Conservation (phyloP, 2,113 vertebrate genomes). For the Scatophagus argus region DNA sequence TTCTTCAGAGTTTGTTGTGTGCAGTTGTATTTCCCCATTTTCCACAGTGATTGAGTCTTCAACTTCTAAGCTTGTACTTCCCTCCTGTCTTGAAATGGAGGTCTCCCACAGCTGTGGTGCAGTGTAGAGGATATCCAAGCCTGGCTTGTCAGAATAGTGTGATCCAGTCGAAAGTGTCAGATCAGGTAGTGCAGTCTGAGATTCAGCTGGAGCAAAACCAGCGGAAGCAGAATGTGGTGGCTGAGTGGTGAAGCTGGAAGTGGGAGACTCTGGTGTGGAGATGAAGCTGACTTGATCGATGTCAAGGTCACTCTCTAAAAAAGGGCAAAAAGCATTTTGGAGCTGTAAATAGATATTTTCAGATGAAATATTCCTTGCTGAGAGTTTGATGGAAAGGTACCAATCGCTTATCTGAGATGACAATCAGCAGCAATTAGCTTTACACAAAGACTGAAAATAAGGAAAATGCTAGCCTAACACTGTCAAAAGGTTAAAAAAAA, state of each 20-base stretch:
- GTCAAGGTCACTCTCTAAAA: conserved; percentile 61
- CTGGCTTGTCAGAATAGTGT: conserved; percentile 15
- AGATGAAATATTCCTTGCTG: not conserved
- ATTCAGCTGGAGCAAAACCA: conserved; percentile 10
- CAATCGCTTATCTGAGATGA: not conserved
- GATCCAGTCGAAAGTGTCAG: conserved; percentile 17
- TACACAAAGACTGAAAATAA: not conserved
- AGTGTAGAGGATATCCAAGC: conserved; percentile 40
- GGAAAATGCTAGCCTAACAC: no score
- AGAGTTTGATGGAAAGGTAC: not conserved
- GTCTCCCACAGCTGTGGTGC: conserved; percentile 48
- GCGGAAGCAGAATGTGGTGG: conserved; percentile 24
- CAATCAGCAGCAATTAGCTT: not conserved
- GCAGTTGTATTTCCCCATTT: conserved; percentile 29
- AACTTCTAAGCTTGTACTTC: conserved; percentile 68
- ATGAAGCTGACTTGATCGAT: not conserved
- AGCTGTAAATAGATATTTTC: not conserved
- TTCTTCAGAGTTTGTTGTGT: conserved; percentile 29
- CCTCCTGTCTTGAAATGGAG: conserved; percentile 56
- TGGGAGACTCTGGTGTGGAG: conserved; percentile 38
- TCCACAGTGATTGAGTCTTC: conserved; percentile 52
- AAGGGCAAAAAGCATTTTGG: conserved; percentile 25
- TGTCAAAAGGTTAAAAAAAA: no score
- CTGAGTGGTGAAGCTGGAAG: conserved; percentile 23
- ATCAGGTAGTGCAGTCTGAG: conserved; percentile 22